Conservation (phyloP, 2,113 vertebrate species). For the Albula goreensis region DNA sequence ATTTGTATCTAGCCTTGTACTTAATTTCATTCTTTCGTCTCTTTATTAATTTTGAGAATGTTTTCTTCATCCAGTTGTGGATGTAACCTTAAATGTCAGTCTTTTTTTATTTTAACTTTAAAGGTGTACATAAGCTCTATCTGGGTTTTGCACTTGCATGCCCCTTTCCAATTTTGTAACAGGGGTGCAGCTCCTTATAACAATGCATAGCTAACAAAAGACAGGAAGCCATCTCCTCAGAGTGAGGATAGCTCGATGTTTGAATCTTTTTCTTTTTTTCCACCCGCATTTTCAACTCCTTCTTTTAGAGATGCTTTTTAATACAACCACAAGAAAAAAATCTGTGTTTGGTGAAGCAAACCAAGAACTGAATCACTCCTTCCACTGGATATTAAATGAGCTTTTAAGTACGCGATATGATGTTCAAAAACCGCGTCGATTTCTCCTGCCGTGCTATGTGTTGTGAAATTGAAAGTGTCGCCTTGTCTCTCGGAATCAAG, state of each 20-base stretch:
- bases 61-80: not conserved
- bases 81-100: not conserved
- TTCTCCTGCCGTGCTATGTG: constrained; percentile 48
- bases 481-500: constrained; percentile 63
- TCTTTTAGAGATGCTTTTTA: not conserved
- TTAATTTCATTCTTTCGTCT: not conserved
- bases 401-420: not conserved
- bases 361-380: constrained; percentile 24
- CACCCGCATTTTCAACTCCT: not conserved
- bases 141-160: not conserved
- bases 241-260: not conserved
- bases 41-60: not conserved
- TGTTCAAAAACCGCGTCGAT: constrained; percentile 37
- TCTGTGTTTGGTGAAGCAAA: not conserved
- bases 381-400: not conserved
- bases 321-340: not conserved
- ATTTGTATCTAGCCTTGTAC: not conserved
- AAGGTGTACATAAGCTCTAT: not conserved
- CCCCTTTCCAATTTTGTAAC: not conserved
- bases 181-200: not conserved
- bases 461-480: constrained; percentile 34
- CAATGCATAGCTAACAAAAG: constrained; percentile 5
- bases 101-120: constrained; percentile 1
- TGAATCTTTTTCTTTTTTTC: not conserved
- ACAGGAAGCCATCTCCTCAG: constrained; percentile 11